These are phyloP conservation scores for Nebria salina DNA, from an alignment of 2,888 invertebrate genomes.

Conservation along the genomic window DNA sequence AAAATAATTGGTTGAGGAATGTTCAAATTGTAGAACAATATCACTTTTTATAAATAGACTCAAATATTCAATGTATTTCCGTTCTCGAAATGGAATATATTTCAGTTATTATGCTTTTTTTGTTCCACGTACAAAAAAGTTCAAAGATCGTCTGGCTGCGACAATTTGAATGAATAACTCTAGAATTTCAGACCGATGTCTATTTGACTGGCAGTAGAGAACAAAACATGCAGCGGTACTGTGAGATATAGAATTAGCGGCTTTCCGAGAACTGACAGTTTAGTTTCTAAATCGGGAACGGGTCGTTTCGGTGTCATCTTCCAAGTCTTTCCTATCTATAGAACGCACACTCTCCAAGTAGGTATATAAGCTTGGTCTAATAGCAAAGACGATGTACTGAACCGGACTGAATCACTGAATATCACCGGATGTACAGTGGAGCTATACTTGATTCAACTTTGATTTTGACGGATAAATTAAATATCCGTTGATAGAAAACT, in stretches of 20 bases:
- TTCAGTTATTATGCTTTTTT: neutral
- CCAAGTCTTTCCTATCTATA: conserved; percentile 22
- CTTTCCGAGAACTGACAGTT: conserved; percentile 38
- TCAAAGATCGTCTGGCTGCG: neutral
- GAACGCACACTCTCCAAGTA: conserved; percentile 10
- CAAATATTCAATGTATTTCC: neutral
- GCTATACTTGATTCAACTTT: neutral
- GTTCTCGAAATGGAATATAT: neutral
- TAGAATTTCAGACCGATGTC: conserved; percentile 36
- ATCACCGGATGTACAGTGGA: neutral
- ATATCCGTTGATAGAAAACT: neutral
- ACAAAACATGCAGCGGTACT: conserved; percentile 25
- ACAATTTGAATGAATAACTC: conserved; percentile 24
- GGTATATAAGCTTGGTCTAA: conserved; percentile 1
- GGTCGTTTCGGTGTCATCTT: conserved; percentile 5
- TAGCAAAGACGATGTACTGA: neutral
- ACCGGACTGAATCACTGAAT: neutral
- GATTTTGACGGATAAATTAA: neutral
- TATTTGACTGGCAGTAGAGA: conserved; percentile 37
- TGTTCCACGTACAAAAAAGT: neutral
- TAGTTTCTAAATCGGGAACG: conserved; percentile 41
- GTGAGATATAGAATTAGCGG: conserved; percentile 40
- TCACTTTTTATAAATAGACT: neutral
- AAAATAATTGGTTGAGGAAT: neutral
- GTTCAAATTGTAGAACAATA: neutral